These are phyloP conservation scores for Chrysomallon squamiferum DNA, from an alignment of 1,140 invertebrate species.

Conservation along the genomic window DNA sequence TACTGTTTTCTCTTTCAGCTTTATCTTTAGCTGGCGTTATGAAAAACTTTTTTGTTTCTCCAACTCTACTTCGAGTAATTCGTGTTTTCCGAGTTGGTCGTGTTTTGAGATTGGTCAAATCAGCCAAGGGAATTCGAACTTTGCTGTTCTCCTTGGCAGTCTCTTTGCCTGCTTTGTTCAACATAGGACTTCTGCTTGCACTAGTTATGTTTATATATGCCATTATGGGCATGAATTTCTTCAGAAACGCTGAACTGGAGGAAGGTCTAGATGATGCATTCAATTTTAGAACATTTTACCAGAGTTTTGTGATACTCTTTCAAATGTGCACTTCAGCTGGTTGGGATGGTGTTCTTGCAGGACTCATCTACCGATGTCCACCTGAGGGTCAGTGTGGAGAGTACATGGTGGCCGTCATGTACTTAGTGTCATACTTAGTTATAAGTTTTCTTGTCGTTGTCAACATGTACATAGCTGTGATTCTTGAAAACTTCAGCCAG, in stretches of 20 bases:
- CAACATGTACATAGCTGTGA: conserved; percentile 99
- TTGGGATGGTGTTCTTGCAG: conserved; percentile 94
- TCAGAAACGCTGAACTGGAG: conserved; percentile 95
- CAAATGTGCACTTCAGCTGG: conserved; percentile 98
- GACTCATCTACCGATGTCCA: conserved; percentile 85
- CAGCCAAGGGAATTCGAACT: conserved; percentile 94
- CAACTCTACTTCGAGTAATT: conserved; percentile 94
- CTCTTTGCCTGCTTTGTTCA: conserved; percentile 97
- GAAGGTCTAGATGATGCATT: conserved; percentile 95
- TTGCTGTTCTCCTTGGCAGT: conserved; percentile 96
- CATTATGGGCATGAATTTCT: conserved; percentile 99
- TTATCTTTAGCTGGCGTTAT: conserved; percentile 94
- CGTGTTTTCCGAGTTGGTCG: conserved; percentile 97
- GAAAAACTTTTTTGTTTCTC: conserved; percentile 97
- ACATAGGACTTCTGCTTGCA: conserved; percentile 97
- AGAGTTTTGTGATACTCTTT: conserved; percentile 97
- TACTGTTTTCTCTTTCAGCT: conserved; percentile 71
- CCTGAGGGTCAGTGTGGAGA: conserved; percentile 81
- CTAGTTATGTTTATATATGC: conserved; percentile 99
- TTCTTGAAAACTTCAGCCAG: conserved; percentile 97
- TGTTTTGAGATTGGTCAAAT: conserved; percentile 93
- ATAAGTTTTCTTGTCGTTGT: conserved; percentile 98
- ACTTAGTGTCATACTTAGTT: conserved; percentile 93
- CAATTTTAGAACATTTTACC: conserved; percentile 98
- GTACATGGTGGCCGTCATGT: conserved; percentile 91